Evolutionary conservation across 2,113 vertebrate genomes (phyloP).

Genomic region (Rhea americana): DNA sequence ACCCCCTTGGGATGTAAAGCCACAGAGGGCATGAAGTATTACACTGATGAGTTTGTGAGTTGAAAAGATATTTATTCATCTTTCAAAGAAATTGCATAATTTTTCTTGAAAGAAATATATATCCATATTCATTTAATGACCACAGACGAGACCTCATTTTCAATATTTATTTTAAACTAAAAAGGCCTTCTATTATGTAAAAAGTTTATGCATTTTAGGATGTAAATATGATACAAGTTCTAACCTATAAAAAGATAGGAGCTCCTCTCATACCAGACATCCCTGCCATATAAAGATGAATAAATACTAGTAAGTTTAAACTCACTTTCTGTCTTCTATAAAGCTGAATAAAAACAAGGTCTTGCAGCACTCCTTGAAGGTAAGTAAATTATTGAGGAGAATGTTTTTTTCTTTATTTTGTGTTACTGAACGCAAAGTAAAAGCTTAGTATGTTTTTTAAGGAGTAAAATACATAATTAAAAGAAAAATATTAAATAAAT

Average conservation of each 20-base stretch:
- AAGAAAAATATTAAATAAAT: not conserved
- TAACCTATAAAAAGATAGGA: not conserved
- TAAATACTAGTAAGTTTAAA: not conserved
- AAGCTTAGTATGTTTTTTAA: not conserved
- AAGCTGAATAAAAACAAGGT: not conserved
- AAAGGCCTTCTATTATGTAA: not conserved
- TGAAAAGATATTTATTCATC: not conserved
- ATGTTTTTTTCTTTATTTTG: not conserved
- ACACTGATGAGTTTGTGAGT: not conserved
- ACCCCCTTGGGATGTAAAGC: not conserved
- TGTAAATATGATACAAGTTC: not conserved
- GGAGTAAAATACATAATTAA: not conserved
- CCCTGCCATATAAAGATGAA: not conserved
- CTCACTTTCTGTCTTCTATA: not conserved
- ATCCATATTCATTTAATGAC: not conserved
- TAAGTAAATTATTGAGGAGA: not conserved
- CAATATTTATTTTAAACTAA: constrained; percentile 1
- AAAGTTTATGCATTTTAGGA: not conserved
- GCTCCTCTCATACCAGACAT: not conserved
- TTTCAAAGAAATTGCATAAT: not conserved
- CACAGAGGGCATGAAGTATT: not conserved
- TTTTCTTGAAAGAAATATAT: not conserved
- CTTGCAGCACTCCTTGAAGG: not conserved
- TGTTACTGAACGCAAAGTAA: not conserved
- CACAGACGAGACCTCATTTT: not conserved